Base-by-base conservation (phyloP, 2,888 invertebrate genomes). In the Chrysodeixis includens region DNA sequence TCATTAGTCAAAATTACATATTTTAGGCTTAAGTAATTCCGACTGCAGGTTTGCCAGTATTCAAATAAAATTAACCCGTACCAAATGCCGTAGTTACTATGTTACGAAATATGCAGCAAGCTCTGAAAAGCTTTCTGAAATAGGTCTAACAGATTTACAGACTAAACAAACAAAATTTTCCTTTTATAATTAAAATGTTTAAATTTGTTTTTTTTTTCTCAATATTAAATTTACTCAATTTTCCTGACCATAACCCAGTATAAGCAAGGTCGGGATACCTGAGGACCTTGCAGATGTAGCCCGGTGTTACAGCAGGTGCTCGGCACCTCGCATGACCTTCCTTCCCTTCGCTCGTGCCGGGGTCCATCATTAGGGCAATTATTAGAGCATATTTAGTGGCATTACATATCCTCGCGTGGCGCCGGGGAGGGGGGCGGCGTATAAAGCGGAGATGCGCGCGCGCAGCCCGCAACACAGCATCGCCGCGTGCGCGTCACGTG, bases 381-480 rank as follows among this genome's bases (percentile, higher is more conserved):
- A 83, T 81, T 78, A 79, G 82, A 81, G 74, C 78, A 78, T 73
- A 78, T 79, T 80, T 72, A 78, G 66, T 77, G 69, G 62, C 75
- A 75, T 79, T 78, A 80, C 79, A 78, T 78, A 78, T 78, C 75
- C 67, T 78, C 70, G 63, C 69, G 63, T 46, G 32, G 20, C n/a
- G 14, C 49, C 14, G 14, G 52, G 60, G 86, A 89, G 85, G 90
- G 91, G 92, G 91, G 80, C 71, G 66, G 74, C 84, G 85, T 92
- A 92, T 92, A 92, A 86, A 92, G 86, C 69, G 84, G 83, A 85
- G 90, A 88, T 85, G 91, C 86, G 87, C 84, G 18, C 10, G 62
- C 79, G 79, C 73, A 74, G 64, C 62, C 71, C 71, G 72, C 84
- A 85, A 79, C 87, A 90, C 89, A 88, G 85, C 86, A 73, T 66